Base-by-base conservation (phyloP, 2,113 vertebrate genomes). In the Thalassoma bifasciatum region DNA sequence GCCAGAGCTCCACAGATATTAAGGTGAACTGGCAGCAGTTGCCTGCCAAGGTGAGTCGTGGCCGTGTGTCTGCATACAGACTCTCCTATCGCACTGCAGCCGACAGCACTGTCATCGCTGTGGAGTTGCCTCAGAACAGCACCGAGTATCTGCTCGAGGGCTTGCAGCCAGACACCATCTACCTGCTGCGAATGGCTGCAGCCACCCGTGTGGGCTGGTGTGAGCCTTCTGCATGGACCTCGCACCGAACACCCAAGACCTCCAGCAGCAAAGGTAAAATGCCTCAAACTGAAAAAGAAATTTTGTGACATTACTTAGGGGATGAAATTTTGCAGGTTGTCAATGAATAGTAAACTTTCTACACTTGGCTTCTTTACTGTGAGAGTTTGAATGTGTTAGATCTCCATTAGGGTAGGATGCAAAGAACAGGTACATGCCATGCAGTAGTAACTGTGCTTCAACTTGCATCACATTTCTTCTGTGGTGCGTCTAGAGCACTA, bases 121-220 rank as follows among this genome's bases (percentile, higher is more conserved):
- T 98, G 64, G 97, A 99, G 79, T 89, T 99, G 4, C 95, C 95
- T 7, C 82, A 91, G 76, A 93, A 94, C 38, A 83, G 78, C 1
- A 95, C 94, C 0, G 94, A 96, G 19, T 77, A 98, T 54, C 94
- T 96, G 0, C 83, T 99, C 0, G 92, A 95, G 61, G 94, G 90
- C 7, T 89, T 99, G 77, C 90, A 93, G 51, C 94, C 97, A 0
- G 96, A 99, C 59, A 98, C 95, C 4, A 91, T 96, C 81, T 99
- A 99, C 82, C 79, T 99, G 78, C 95, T 99, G 11, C 95, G 97
- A 0, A 95, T 99, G 52, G 94, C 97, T 1, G 97, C 95, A 12
- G 96, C 97, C 6, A 99, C 98, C 0, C 94, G 94, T 1, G 88
- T 95, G 26, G 98, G 98, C 40, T 97, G 96, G 95, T 98, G 98